A percentile compares a stretch with the other conserved stretches of the same genome.
Evolutionary conservation across 2,888 invertebrate species (phyloP).

Genomic region (Orthosia cruda): DNA sequence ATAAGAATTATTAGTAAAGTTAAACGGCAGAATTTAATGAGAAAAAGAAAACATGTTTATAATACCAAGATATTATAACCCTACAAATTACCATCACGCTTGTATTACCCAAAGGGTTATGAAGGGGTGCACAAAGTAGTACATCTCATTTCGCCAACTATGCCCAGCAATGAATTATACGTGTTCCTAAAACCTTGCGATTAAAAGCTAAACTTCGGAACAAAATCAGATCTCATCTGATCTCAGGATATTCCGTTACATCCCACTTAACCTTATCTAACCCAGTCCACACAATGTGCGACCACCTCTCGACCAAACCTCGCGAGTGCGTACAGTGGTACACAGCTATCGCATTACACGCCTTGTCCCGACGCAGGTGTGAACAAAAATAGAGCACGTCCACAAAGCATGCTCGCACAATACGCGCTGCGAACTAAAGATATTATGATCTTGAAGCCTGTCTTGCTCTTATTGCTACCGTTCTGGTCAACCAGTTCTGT

Average conservation of each 20-base stretch:
- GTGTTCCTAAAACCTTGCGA: not conserved
- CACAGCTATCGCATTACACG: constrained; percentile 83
- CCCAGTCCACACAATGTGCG: constrained; percentile 34
- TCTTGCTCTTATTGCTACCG: constrained; percentile 45
- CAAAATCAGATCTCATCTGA: not conserved
- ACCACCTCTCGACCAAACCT: constrained; percentile 14
- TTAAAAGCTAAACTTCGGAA: not conserved
- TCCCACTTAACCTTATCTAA: constrained; percentile 19
- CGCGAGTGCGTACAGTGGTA: constrained; percentile 17
- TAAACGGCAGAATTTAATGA: too few species aligned
- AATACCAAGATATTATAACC: too few species aligned
- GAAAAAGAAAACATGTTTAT: too few species aligned
- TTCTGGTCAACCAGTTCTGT: constrained; percentile 64
- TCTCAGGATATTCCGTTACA: constrained; percentile 15
- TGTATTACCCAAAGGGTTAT: too few species aligned
- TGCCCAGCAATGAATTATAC: too few species aligned
- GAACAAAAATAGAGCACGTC: constrained; percentile 86
- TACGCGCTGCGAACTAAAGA: constrained; percentile 66
- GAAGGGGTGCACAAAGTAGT: too few species aligned
- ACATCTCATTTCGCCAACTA: too few species aligned
- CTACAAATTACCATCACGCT: too few species aligned
- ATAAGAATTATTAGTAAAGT: too few species aligned
- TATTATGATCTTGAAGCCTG: constrained; percentile 78
- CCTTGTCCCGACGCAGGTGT: constrained; percentile 84
- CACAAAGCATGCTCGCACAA: constrained; percentile 58